Base-by-base conservation (phyloP, 1,140 invertebrate genomes). In the Drosophila nigrodunni region DNA sequence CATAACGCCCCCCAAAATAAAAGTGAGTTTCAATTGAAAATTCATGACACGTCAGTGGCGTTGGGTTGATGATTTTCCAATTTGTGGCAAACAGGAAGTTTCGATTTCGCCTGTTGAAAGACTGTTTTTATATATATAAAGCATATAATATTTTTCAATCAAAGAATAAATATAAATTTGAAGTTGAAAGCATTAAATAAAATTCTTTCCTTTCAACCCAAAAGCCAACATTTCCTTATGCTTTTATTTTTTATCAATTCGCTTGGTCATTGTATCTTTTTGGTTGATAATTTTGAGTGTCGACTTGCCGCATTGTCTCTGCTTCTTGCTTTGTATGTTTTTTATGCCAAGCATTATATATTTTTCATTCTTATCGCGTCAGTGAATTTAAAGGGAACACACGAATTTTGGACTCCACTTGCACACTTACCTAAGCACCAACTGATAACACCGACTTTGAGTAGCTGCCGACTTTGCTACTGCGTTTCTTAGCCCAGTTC, bases 31-130 rank as follows among this genome's bases (percentile, higher is more conserved):
- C 25, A 55, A 66, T 85, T 87, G 65, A 37, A 69, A 78, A 78
- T 76, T 52, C 82, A 75, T 50, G 25, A 41, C 82, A 86, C 78
- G 78, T 77, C 21, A 68, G 41, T 49, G 55, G 13, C 21, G 35
- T 65, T 58, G 47, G 50, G 10, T 25, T 37, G 34, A 46, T 67
- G 25, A 69, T 52, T 61, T 39, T 34, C 25, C 37, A 39, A 39
- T 41, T 46, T 10, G 25, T 43, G 49, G 46, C 73, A 68, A 30
- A 73, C 85, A 85, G 77, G 68, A 80, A 89, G 75, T 81, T 81
- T 81, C 80, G 85, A 85, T 88, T 89, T 88, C 85, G 75, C 78
- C 69, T 76, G 60, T 83, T 75, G 67, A 88, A 80, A 70, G 60
- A 88, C 83, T 78, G 47, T 47, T 39, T 35, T 37, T 68, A 39